Evolutionary conservation across 2,113 vertebrate species (phyloP).

Genomic region (Recurvirostra avosetta): DNA sequence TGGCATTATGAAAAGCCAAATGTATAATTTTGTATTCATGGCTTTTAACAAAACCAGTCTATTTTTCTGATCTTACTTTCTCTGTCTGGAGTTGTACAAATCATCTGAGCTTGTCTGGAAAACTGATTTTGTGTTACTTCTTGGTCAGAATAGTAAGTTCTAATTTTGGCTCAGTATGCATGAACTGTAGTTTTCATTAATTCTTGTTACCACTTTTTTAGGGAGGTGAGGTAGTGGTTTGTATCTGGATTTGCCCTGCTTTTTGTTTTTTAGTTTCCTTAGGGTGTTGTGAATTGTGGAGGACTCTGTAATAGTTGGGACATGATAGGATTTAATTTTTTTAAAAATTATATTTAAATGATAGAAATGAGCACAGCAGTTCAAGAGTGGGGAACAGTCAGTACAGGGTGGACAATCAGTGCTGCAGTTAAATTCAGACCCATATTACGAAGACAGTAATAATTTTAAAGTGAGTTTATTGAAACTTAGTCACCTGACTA

Average conservation of each 20-base stretch:
- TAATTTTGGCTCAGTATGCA: neutral
- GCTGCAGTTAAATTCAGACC: neutral
- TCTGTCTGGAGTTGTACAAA: neutral
- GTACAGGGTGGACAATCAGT: neutral
- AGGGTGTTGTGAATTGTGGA: neutral
- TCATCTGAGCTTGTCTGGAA: neutral
- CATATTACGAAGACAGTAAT: neutral
- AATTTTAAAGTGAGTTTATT: neutral
- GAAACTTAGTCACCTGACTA: neutral
- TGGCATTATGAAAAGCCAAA: neutral
- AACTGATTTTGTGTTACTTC: neutral
- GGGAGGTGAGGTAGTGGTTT: neutral
- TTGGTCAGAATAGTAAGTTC: neutral
- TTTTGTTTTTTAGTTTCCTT: neutral
- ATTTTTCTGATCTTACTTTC: neutral
- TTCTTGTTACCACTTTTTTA: neutral
- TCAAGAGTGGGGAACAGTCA: neutral
- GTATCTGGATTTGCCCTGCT: neutral
- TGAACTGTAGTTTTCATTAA: neutral
- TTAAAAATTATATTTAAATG: neutral
- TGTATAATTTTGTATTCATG: neutral
- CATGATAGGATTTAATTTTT: neutral
- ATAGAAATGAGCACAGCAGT: neutral
- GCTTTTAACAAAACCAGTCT: neutral
- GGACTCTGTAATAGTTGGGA: neutral